Conservation (phyloP, 2,888 invertebrate species). For the Prostheceraeus crozeri region DNA sequence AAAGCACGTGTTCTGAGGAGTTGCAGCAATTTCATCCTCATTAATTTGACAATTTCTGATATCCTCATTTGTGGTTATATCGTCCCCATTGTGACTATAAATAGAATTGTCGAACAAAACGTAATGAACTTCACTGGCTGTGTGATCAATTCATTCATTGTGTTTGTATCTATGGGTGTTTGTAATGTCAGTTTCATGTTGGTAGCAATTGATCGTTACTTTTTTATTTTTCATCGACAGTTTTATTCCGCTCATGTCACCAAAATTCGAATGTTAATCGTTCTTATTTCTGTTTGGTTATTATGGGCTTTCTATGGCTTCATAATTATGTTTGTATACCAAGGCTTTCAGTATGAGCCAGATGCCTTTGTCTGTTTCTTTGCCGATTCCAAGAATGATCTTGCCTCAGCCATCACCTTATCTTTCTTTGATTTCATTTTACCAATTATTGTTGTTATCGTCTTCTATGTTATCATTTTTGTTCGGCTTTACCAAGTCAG, state of each 20-base stretch:
- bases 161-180: slow-evolving; percentile 33
- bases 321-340: background rate
- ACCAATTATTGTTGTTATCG: background rate
- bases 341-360: slow-evolving; percentile 26
- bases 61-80: slow-evolving; percentile 31
- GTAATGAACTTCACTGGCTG: slow-evolving; percentile 16
- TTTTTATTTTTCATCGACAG: slow-evolving; percentile 22
- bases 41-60: slow-evolving; percentile 28
- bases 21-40: slow-evolving; percentile 28
- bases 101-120: slow-evolving; percentile 21
- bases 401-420: background rate
- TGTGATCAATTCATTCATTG: slow-evolving; percentile 23
- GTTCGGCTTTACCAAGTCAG: background rate
- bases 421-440: slow-evolving; percentile 21
- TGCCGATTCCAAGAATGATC: slow-evolving; percentile 9
- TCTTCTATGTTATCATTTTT: background rate
- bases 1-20: slow-evolving; percentile 1
- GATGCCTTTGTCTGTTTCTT: slow-evolving; percentile 32
- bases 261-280: background rate
- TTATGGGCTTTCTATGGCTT: slow-evolving; percentile 26
- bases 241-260: background rate
- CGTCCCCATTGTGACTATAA: slow-evolving; percentile 26
- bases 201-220: slow-evolving; percentile 32
- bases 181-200: slow-evolving; percentile 36
- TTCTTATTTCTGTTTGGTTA: slow-evolving; percentile 1